Evolutionary conservation across 2,888 invertebrate genomes (phyloP).

Genomic region (Alsophila aescularia): DNA sequence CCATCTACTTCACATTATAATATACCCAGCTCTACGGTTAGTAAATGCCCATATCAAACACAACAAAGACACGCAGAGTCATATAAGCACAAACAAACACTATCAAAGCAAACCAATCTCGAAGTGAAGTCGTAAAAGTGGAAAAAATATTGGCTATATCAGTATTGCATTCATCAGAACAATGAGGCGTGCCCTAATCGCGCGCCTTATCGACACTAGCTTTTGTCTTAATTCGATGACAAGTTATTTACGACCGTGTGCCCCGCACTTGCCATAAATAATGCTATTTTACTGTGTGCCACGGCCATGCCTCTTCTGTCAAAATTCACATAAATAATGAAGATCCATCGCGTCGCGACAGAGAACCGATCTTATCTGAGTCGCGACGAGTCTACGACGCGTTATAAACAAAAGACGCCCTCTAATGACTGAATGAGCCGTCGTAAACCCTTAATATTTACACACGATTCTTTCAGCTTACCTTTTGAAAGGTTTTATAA

Average conservation of each 20-base stretch:
- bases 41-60: constrained; percentile 13
- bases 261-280: constrained; percentile 75
- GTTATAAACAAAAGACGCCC: constrained; percentile 76
- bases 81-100: constrained; percentile 33
- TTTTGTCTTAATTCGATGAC: constrained; percentile 81
- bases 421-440: constrained; percentile 81
- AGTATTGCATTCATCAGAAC: constrained; percentile 70
- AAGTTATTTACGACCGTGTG: constrained; percentile 70
- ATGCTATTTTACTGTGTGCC: constrained; percentile 68
- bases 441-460: constrained; percentile 82
- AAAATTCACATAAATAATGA: constrained; percentile 83
- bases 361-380: constrained; percentile 71
- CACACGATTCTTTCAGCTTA: constrained; percentile 77
- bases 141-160: constrained; percentile 71
- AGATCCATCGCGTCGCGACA: constrained; percentile 58
- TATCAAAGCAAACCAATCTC: constrained; percentile 55
- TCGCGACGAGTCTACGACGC: constrained; percentile 69
- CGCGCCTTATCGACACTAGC: constrained; percentile 69
- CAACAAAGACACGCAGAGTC: constrained; percentile 12
- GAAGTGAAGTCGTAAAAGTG: constrained; percentile 68
- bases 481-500: constrained; percentile 80
- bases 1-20: background rate
- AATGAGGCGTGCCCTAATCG: constrained; percentile 73
- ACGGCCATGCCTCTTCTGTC: constrained; percentile 66
- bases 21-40: background rate